Base-by-base conservation (phyloP, 2,888 invertebrate species). In the Omphaloscelis lunosa region DNA sequence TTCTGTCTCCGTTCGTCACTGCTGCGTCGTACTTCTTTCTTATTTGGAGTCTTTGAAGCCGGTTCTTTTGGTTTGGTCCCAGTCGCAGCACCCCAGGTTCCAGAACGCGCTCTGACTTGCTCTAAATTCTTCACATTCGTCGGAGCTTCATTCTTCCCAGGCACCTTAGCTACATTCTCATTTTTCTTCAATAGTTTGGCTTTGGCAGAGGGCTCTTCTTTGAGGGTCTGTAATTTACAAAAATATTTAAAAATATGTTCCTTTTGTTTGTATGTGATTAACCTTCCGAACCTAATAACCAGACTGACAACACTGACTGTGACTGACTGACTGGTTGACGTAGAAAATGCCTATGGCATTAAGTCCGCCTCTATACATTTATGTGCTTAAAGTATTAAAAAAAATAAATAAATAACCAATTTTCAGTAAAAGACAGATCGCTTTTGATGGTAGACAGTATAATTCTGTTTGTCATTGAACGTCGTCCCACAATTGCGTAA, bases 31-130 rank as follows among this genome's bases (percentile, higher is more conserved):
- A 93, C 85, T 39, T 95, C 95, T 82, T 93, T 94, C 17, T 88
- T 89, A 58, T 79, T 69, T 71, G 83, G 81, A 8, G 77, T 75
- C 82, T 93, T 95, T 75, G 29, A 7, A 23, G 77, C 68, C 0
- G 88, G 61, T 65, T 94, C 93, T 79, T 92, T 94, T 70, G 93
- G 94, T 85, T 90, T 93, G 53, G 85, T 87, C 9, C 89, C 86
- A n/a, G 90, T 91, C 77, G 95, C 94, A 2, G 97, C 95, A 29
- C 97, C 94, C 97, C 97, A 97, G 72, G 97, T 97, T 90, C 98
- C 98, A 82, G 98, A 98, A 77, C 98, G 97, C 62, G 97, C 97
- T 71, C 98, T 95, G 15, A 90, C 89, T 66, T 88, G 80, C 23
- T 91, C 91, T 59, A 77, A 34, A 41, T 81, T 85, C 70, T 89